Conservation (phyloP, 2,797 vertebrate genomes). For the Pantherophis alleghaniensis region DNA sequence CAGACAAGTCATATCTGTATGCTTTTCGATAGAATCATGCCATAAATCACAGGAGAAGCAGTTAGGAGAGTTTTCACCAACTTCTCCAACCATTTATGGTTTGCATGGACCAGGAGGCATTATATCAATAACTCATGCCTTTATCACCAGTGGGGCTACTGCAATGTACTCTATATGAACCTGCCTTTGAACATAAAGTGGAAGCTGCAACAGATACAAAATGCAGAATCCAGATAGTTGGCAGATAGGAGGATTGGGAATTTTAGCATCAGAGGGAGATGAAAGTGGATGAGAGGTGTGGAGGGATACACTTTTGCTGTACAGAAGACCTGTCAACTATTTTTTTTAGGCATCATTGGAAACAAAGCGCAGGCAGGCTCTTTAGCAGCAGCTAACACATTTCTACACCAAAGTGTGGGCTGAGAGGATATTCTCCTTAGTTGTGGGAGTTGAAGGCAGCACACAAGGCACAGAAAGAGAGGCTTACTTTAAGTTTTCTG, state of each 20-base stretch:
- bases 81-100: background rate
- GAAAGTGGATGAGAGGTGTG: background rate
- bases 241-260: background rate
- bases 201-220: background rate
- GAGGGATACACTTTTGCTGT: background rate
- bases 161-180: background rate
- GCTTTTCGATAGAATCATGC: background rate
- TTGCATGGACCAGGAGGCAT: background rate
- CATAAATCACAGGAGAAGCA: background rate
- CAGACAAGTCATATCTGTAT: background rate
- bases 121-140: background rate
- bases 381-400: background rate
- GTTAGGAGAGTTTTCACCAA: background rate
- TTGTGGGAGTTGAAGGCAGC: background rate
- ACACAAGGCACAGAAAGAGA: background rate
- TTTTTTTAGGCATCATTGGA: background rate
- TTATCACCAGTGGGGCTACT: background rate
- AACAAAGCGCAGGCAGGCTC: background rate
- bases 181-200: background rate
- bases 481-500: background rate
- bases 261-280: background rate
- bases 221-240: background rate
- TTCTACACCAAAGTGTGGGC: background rate
- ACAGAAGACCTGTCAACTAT: background rate
- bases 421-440: background rate